Conservation (phyloP, 2,797 vertebrate genomes). For the Lagothrix lagotricha region DNA sequence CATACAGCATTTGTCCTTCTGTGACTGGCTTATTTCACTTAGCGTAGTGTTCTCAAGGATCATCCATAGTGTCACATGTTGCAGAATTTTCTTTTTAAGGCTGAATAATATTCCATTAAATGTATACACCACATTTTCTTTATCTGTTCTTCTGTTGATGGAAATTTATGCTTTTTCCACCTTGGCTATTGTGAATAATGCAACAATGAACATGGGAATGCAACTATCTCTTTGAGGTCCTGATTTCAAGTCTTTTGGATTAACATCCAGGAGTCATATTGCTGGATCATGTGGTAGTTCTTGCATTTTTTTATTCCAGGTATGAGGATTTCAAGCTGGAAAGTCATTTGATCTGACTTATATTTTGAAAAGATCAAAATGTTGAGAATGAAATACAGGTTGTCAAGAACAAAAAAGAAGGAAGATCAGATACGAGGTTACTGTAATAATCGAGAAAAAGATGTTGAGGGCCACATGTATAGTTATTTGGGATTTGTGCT, state of each 20-base stretch:
- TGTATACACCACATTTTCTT: background rate
- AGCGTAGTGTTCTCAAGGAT: background rate
- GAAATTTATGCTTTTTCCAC: background rate
- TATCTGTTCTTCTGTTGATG: background rate
- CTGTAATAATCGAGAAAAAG: background rate
- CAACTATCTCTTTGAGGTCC: background rate
- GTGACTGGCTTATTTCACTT: background rate
- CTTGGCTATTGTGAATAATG: background rate
- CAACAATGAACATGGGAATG: background rate
- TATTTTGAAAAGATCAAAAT: conserved; percentile 26
- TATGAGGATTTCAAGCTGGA: conserved; percentile 1
- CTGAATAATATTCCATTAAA: background rate
- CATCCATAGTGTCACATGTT: background rate
- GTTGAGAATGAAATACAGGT: background rate
- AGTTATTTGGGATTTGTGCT: background rate
- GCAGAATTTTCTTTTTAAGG: background rate
- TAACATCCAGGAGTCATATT: background rate
- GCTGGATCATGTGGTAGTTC: background rate
- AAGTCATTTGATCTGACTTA: background rate
- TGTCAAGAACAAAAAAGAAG: background rate
- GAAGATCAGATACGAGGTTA: background rate
- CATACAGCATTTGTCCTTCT: background rate
- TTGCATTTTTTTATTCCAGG: conserved; percentile 33
- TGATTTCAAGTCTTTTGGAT: background rate
- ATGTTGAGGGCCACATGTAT: background rate